Conservation (phyloP, 2,113 vertebrate species). For the Notiomystis cincta region DNA sequence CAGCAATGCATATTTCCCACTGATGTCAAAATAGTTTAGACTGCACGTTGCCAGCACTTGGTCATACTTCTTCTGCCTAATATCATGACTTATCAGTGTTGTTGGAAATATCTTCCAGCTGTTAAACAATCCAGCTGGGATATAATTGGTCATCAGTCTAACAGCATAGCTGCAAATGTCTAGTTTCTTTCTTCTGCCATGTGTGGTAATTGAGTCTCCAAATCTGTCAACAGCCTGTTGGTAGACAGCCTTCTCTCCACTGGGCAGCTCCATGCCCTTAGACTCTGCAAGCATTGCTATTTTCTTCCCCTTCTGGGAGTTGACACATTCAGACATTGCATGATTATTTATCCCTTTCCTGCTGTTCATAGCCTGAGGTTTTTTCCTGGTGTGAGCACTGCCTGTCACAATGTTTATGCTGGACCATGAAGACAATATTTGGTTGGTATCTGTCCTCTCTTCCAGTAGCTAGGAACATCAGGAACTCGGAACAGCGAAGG, state of each 20-base stretch:
- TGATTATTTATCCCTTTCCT: background rate
- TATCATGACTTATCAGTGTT: background rate
- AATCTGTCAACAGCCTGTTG: slow-evolving; percentile 3
- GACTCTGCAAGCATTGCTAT: background rate
- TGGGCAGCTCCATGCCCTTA: background rate
- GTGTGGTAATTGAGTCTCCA: background rate
- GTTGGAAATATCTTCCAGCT: slow-evolving; percentile 1
- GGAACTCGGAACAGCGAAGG: background rate
- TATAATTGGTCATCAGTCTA: slow-evolving; percentile 8
- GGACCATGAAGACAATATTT: background rate
- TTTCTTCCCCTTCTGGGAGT: background rate
- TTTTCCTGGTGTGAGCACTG: background rate
- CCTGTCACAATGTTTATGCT: background rate
- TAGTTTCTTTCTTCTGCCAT: background rate
- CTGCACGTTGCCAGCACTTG: background rate
- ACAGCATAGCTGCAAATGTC: background rate
- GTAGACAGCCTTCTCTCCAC: background rate
- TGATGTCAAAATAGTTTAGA: background rate
- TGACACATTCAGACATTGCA: background rate
- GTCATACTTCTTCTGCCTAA: background rate
- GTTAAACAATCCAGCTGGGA: background rate
- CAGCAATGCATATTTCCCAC: background rate
- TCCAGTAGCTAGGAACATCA: background rate
- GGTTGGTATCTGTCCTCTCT: background rate
- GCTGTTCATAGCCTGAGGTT: background rate